Conservation (phyloP, 2,797 vertebrate genomes). For the Xenentodon cancila region DNA sequence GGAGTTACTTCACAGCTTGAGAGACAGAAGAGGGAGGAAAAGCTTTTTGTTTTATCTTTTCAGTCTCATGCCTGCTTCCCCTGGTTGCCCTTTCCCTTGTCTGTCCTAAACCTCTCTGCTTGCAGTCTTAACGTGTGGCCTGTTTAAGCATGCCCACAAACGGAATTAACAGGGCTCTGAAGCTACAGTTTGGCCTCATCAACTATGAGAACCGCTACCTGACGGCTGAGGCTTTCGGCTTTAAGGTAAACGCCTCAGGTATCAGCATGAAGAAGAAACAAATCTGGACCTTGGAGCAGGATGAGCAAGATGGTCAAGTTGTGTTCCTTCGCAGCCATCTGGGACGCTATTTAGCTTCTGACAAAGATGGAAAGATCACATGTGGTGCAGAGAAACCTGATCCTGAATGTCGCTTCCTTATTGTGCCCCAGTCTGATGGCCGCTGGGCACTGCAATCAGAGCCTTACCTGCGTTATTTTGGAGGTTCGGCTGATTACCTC, state of each 20-base stretch:
- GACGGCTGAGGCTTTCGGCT: conserved; percentile 94
- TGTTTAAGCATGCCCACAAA: conserved; percentile 89
- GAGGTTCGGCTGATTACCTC: conserved; percentile 90
- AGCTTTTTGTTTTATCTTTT: conserved; percentile 44
- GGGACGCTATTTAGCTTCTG: conserved; percentile 91
- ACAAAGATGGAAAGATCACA: conserved; percentile 91
- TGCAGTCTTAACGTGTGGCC: conserved; percentile 28
- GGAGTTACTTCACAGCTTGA: conserved; percentile 51
- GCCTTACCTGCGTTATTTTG: conserved; percentile 90
- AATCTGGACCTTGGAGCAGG: conserved; percentile 94
- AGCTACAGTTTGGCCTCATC: conserved; percentile 94
- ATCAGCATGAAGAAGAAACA: conserved; percentile 95
- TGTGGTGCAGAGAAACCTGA: conserved; percentile 89
- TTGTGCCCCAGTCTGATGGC: conserved; percentile 92
- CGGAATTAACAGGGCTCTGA: conserved; percentile 90
- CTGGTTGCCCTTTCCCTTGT: conserved; percentile 44
- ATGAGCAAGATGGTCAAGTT: conserved; percentile 85
- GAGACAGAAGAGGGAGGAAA: conserved; percentile 27
- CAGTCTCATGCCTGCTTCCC: conserved; percentile 49
- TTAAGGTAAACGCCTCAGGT: conserved; percentile 94
- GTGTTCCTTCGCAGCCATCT: conserved; percentile 94
- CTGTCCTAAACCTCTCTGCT: conserved; percentile 42
- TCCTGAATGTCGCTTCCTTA: conserved; percentile 88
- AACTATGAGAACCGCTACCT: conserved; percentile 93
- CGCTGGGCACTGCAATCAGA: conserved; percentile 95